phyloP scores from a whole-genome alignment of 2,113 vertebrate genomes.

The Tetraodon nigroviridis region DNA sequence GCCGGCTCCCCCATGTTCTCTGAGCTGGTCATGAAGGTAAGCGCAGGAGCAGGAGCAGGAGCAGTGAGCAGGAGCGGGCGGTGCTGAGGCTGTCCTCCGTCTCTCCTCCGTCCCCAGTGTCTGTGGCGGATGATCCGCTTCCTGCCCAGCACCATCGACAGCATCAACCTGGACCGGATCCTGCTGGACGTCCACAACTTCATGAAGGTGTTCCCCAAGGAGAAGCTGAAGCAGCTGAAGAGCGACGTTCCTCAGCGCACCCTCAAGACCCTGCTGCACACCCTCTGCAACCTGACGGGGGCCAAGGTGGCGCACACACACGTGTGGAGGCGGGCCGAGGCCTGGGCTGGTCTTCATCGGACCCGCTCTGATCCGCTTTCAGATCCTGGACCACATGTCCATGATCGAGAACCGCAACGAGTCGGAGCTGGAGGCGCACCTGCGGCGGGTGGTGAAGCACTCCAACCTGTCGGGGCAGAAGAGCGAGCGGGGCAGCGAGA shows the following conservation, averaged over 20 bases:
- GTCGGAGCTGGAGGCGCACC: constrained; percentile 90
- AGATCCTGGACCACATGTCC: constrained; percentile 95
- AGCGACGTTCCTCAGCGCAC: constrained; percentile 93
- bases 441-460: constrained; percentile 88
- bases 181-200: constrained; percentile 94
- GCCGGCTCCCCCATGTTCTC: constrained; percentile 89
- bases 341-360: no score
- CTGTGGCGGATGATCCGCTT: constrained; percentile 96
- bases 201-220: constrained; percentile 97
- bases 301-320: constrained; percentile 78
- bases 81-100: no score
- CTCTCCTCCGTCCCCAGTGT: constrained; percentile 75
- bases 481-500: constrained; percentile 88
- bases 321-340: no score
- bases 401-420: constrained; percentile 98
- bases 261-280: constrained; percentile 91
- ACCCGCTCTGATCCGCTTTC: not conserved
- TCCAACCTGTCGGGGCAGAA: constrained; percentile 82
- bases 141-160: constrained; percentile 90
- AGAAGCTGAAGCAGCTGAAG: constrained; percentile 94
- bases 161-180: constrained; percentile 92
- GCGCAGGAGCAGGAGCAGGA: not conserved
- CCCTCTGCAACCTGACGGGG: constrained; percentile 90
- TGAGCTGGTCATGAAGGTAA: constrained; percentile 97
- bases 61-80: not conserved